Conservation (phyloP, 2,797 vertebrate species). For the Myotis myotis region DNA sequence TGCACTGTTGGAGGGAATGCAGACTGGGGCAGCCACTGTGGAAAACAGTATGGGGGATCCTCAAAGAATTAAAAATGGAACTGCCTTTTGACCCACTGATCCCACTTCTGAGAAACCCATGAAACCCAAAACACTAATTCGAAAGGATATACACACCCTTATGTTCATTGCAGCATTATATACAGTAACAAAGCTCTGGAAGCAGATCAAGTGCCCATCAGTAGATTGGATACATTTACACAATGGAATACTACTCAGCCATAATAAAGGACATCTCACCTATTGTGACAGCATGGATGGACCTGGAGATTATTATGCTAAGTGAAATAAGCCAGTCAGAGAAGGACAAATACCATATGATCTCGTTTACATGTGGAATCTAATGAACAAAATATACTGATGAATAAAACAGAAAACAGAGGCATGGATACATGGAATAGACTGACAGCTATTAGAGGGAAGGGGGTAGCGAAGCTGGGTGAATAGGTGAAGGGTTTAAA, state of each 20-base stretch:
- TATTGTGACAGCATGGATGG: background rate
- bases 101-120: background rate
- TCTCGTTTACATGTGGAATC: background rate
- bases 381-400: background rate
- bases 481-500: background rate
- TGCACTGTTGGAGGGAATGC: background rate
- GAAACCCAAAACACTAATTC: background rate
- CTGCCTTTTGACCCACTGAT: background rate
- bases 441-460: background rate
- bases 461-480: background rate
- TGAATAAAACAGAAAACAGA: background rate
- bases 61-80: background rate
- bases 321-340: background rate
- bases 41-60: background rate
- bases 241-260: background rate
- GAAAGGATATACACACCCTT: background rate
- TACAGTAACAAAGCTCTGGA: background rate
- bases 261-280: background rate
- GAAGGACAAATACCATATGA: background rate
- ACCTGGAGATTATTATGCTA: background rate
- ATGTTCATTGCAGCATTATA: background rate
- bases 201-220: background rate
- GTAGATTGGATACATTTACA: background rate
- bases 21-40: background rate
- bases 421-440: background rate